Percentiles rank a stretch among this genome's conserved stretches.
phyloP scores from a whole-genome alignment of 2,797 vertebrate species.

The Arrhamphus sclerolepis region DNA sequence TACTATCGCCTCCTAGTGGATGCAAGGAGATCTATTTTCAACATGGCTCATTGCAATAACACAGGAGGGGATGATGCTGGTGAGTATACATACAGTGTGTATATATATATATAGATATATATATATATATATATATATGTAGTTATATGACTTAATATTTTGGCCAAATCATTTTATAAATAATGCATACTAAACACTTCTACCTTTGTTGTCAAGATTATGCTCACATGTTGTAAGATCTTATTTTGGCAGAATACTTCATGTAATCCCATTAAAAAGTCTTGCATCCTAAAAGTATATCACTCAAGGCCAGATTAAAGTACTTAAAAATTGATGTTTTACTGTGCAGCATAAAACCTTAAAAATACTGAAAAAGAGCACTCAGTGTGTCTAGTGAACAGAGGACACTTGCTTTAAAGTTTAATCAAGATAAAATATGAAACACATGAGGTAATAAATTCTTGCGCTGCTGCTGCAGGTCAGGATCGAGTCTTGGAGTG shows the following conservation, averaged over 20 bases:
- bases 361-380: slow-evolving; percentile 11
- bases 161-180: too few species aligned
- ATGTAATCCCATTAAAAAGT: slow-evolving; percentile 13
- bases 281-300: slow-evolving; percentile 4
- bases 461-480: slow-evolving; percentile 73
- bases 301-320: slow-evolving; percentile 8
- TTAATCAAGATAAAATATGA: slow-evolving; percentile 24
- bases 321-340: slow-evolving; percentile 16
- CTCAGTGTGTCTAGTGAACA: slow-evolving; percentile 9
- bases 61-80: slow-evolving; percentile 72
- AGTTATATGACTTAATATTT: too few species aligned
- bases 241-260: neutral
- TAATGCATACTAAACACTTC: neutral
- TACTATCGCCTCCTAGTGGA: slow-evolving; percentile 98
- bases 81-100: slow-evolving; percentile 36
- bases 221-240: neutral
- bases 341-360: slow-evolving; percentile 5
- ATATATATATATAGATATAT: too few species aligned
- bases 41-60: slow-evolving; percentile 89
- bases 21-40: slow-evolving; percentile 96
- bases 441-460: slow-evolving; percentile 28
- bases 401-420: slow-evolving; percentile 20
- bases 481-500: slow-evolving; percentile 90
- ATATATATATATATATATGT: neutral
- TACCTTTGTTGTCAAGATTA: neutral